Evolutionary conservation across 1,140 invertebrate species (phyloP).

Genomic region (Hestina assimilis): DNA sequence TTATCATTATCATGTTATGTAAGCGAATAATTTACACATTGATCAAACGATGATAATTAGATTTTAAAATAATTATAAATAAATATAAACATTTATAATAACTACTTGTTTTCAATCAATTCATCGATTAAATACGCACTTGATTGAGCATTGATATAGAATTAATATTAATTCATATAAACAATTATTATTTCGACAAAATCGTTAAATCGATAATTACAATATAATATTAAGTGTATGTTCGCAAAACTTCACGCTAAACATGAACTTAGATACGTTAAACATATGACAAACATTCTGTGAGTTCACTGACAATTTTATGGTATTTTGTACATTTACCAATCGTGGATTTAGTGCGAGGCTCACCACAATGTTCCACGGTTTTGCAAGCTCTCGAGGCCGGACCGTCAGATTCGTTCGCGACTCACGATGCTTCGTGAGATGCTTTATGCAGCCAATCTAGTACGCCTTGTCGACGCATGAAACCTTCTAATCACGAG

Average conservation of each 20-base stretch:
- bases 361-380: slow-evolving; percentile 52
- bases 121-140: no score
- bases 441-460: slow-evolving; percentile 20
- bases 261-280: slow-evolving; percentile 1
- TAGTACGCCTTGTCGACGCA: slow-evolving; percentile 6
- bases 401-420: slow-evolving; percentile 45
- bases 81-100: no score
- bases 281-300: slow-evolving; percentile 17
- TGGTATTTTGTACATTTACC: slow-evolving; percentile 44
- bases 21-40: background rate
- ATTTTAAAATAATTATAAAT: background rate
- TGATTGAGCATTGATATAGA: no score
- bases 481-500: slow-evolving; percentile 12
- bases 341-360: slow-evolving; percentile 62
- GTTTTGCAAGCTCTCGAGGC: slow-evolving; percentile 59
- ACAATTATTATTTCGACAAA: no score
- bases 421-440: slow-evolving; percentile 49
- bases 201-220: no score
- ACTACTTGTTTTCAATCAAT: no score
- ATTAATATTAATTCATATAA: no score
- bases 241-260: no score
- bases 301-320: slow-evolving; percentile 18
- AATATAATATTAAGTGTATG: no score
- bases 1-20: slow-evolving; percentile 1
- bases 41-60: background rate